Base-by-base conservation (phyloP, 1,140 invertebrate species). In the Drosophila nebulosa region DNA sequence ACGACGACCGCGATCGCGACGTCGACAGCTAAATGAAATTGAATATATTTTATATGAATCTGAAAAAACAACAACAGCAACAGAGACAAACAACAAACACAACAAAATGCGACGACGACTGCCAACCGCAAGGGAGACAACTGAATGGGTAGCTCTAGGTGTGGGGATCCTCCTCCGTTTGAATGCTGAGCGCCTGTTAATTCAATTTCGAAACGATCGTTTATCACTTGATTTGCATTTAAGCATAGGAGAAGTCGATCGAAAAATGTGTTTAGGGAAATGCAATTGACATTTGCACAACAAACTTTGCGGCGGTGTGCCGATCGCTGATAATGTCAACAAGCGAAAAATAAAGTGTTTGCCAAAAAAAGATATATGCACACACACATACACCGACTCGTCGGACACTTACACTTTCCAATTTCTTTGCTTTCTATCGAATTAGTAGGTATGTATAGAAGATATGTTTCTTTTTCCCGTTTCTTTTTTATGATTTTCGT, bases 211-310 rank as follows among this genome's bases (percentile, higher is more conserved):
- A 72, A 74, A 70, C 79, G 89, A 90, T 90, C 79, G 81, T 89
- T 90, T 90, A 90, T 90, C 85, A 90, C 89, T 90, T 78, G 65
- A 90, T 90, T 90, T 83, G 81, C 83, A 85, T 88, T 46, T 21
- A 18, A 21, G 16, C 39, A 46, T 46, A n/a, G n/a, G 39, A 46
- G 39, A 46, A 46, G 72, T 80, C 78, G 52, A 68, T 74, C 69
- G 69, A 75, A 74, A 69, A 63, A 68, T 52, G 26, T 36, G 56
- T 39, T 57, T 63, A 39, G 65, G 36, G 26, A 55, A 55, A 55
- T 55, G 26, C 52, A 55, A 30, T 64, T 60, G 64, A 55, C 77
- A 50, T 71, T 56, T 64, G 69, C 57, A 46, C 60, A 70, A 79
- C 16, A 16, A 42, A 42, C 39, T 18, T 10, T 46, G 7, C n/a